These are phyloP conservation scores for Bergia sp. DNA, from an alignment of 92 coral and sea anemone genomes.

Conservation along the genomic window DNA sequence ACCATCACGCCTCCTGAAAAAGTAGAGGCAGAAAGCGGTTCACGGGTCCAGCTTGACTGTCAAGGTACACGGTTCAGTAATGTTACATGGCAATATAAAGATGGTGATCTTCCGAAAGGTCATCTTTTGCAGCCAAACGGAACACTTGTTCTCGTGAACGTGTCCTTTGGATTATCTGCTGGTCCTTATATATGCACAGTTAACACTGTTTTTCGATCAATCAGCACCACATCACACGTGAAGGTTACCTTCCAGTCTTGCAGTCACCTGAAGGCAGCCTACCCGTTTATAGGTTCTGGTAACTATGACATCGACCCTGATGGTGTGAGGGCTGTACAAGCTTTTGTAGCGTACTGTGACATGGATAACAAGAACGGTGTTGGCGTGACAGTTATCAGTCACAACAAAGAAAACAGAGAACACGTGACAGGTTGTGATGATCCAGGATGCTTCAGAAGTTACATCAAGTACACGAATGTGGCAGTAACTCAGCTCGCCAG, in stretches of 20 bases:
- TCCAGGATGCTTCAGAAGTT: not conserved
- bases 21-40: not conserved
- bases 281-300: not conserved
- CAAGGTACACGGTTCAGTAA: not conserved
- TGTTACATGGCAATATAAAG: not conserved
- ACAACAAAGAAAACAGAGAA: slow-evolving; percentile 57
- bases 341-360: slow-evolving; percentile 49
- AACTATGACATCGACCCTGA: slow-evolving; percentile 44
- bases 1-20: no score
- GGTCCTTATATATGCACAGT: not conserved
- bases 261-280: slow-evolving; percentile 21
- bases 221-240: not conserved
- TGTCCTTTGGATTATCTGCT: not conserved
- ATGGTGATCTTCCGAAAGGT: not conserved
- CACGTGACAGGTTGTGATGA: slow-evolving; percentile 42
- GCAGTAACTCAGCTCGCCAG: slow-evolving; percentile 17
- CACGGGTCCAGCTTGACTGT: not conserved
- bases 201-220: not conserved
- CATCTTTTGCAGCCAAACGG: not conserved
- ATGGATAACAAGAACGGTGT: slow-evolving; percentile 55
- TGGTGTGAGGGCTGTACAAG: slow-evolving; percentile 9
- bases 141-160: not conserved
- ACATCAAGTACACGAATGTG: slow-evolving; percentile 13
- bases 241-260: not conserved
- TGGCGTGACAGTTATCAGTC: slow-evolving; percentile 64